Percentiles rank a stretch among this genome's conserved stretches.
Conservation (phyloP, 2,888 invertebrate species). For the Ditula angustiorana region DNA sequence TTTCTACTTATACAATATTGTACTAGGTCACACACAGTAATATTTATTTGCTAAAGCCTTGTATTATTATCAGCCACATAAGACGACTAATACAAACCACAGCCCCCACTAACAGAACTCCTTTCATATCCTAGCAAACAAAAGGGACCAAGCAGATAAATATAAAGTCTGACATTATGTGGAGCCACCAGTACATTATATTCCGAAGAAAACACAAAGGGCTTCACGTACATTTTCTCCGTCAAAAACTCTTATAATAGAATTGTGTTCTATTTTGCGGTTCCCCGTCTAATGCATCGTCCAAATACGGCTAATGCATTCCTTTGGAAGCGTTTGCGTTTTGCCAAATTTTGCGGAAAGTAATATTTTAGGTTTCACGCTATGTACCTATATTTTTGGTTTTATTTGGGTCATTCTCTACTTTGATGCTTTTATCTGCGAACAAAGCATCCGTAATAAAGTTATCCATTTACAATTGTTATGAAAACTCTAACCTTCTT, state of each 20-base stretch:
- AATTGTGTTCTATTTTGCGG: slow-evolving; percentile 68
- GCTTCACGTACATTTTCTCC: slow-evolving; percentile 67
- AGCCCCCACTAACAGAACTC: slow-evolving; percentile 49
- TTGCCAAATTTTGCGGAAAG: slow-evolving; percentile 27
- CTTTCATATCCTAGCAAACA: slow-evolving; percentile 52
- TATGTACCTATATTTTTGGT: background rate
- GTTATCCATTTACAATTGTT: too few relatives aligned
- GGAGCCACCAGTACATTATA: slow-evolving; percentile 64
- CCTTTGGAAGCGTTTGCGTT: slow-evolving; percentile 27
- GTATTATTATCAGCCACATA: slow-evolving; percentile 30
- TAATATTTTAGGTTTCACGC: slow-evolving; percentile 2
- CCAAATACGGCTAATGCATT: slow-evolving; percentile 38
- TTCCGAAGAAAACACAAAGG: slow-evolving; percentile 62
- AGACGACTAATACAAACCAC: slow-evolving; percentile 42
- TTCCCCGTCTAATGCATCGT: slow-evolving; percentile 45
- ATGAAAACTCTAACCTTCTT: too few relatives aligned
- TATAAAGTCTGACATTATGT: slow-evolving; percentile 63
- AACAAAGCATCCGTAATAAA: too few relatives aligned
- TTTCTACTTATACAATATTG: background rate
- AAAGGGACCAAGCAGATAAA: slow-evolving; percentile 56
- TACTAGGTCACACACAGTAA: background rate
- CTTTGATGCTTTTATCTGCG: background rate
- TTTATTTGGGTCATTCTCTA: background rate
- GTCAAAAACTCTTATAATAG: slow-evolving; percentile 74
- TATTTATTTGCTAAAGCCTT: slow-evolving; percentile 23